A percentile compares a stretch with the other conserved stretches of the same genome.
Evolutionary conservation across 1,140 invertebrate genomes (phyloP).

Genomic region (Zaprionus inermis): DNA sequence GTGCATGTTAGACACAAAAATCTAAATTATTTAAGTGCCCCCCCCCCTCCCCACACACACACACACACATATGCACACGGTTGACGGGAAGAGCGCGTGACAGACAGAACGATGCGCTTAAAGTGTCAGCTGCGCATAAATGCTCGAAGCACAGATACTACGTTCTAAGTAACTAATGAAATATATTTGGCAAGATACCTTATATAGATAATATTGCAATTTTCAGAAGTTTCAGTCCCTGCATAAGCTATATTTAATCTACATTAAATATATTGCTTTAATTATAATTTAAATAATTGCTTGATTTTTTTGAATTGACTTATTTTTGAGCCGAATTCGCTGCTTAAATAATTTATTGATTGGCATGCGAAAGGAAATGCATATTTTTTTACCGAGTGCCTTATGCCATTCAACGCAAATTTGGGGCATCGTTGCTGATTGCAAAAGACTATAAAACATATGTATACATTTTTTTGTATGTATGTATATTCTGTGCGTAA

Average conservation of each 20-base stretch:
- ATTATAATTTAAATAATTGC: background rate
- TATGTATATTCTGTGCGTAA: background rate
- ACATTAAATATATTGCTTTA: no score
- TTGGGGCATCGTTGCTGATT: background rate
- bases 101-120: background rate
- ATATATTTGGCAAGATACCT: background rate
- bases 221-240: no score
- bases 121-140: background rate
- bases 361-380: background rate
- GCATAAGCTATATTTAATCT: no score
- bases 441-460: background rate
- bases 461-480: background rate
- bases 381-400: background rate
- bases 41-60: slow-evolving; percentile 30
- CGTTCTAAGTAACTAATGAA: background rate
- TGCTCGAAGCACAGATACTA: background rate
- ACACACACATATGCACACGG: slow-evolving; percentile 10
- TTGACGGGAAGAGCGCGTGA: slow-evolving; percentile 12
- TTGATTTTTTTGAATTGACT: background rate
- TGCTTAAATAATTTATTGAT: background rate
- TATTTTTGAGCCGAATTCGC: background rate
- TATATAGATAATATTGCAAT: no score
- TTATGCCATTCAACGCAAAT: background rate
- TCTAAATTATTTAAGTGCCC: slow-evolving; percentile 81
- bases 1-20: slow-evolving; percentile 83